A percentile compares a stretch with the other conserved stretches of the same genome.
Evolutionary conservation across 2,888 invertebrate genomes (phyloP).

Genomic region (Acleris sparsana): DNA sequence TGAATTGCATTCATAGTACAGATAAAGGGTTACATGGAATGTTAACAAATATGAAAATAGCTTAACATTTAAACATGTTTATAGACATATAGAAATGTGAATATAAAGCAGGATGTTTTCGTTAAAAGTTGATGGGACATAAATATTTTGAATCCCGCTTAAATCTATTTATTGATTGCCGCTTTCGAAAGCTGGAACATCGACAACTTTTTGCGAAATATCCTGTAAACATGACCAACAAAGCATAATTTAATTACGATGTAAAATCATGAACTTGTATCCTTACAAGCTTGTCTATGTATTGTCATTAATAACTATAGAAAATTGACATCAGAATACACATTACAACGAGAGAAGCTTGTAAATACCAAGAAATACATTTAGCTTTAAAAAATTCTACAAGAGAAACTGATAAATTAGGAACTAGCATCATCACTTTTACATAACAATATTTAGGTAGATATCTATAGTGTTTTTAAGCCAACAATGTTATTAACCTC

Average conservation of each 20-base stretch:
- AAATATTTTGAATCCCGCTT: no score
- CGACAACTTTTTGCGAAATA: neutral
- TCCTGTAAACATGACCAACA: neutral
- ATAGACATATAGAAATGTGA: conserved; percentile 1
- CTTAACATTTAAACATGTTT: neutral
- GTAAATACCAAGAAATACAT: conserved; percentile 5
- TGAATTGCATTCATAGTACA: conserved; percentile 79
- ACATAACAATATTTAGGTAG: neutral
- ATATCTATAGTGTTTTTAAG: no score
- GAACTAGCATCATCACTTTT: conserved; percentile 26
- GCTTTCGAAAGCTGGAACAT: no score
- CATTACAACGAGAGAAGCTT: neutral
- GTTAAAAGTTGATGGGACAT: neutral
- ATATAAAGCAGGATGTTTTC: neutral
- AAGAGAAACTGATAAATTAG: conserved; percentile 21
- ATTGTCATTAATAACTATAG: conserved; percentile 28
- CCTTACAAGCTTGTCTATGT: neutral
- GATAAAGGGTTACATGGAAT: conserved; percentile 44
- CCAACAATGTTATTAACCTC: no score
- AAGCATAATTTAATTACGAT: neutral
- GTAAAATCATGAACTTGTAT: neutral
- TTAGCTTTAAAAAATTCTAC: neutral
- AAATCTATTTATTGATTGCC: no score
- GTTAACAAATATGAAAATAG: conserved; percentile 35
- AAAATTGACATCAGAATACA: conserved; percentile 6